Evolutionary conservation across 2,113 vertebrate genomes (phyloP), one percentile per base, ranked within the genome.

Genomic region (Theristicus caerulescens): DNA sequence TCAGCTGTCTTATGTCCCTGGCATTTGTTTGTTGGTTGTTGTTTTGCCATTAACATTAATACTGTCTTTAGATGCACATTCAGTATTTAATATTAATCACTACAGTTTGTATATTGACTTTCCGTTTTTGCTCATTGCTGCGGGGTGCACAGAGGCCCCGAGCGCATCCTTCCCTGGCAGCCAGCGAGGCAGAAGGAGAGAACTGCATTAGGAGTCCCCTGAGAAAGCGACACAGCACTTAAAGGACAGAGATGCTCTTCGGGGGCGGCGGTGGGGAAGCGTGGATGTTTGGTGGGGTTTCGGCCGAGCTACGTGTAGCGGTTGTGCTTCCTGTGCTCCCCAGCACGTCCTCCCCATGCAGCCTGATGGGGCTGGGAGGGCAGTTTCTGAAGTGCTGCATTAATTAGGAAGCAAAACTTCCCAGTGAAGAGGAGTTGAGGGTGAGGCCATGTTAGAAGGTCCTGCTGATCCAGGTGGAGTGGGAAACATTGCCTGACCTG

Each of bases 121-220:
- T 74, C 51, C 79, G 85, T 92, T 24, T 84, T 26, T 49, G 95
- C 88, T 85, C 2, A 0, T 66, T 54, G 77, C 81, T 85, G 65
- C 1, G 6, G 76, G 91, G 87, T 51, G 36, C 58, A 13, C 85
- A 38, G 78, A 22, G 93, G 78, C 93, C 58, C 94, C 4, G 2
- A 36, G 81, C n/a, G 0, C 7, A 0, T 90, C 82, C 78, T 58
- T 57, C 18, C 54, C 74, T 4, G 1, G 78, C 89, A 94, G 71
- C n/a, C 90, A 93, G 78, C 0, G 62, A 96, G 74, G 93, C 85
- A 92, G 96, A 96, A 97, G 89, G 57, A 96, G 73, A 1, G 9
- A 94, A 93, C 89, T 91, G 90, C 93, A 96, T 95, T 96, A 96
- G 92, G 82, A 93, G 44, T 78, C 94, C 84, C 96, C 58, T 54